phyloP scores from a whole-genome alignment of 2,797 vertebrate species.

The Limosa lapponica region DNA sequence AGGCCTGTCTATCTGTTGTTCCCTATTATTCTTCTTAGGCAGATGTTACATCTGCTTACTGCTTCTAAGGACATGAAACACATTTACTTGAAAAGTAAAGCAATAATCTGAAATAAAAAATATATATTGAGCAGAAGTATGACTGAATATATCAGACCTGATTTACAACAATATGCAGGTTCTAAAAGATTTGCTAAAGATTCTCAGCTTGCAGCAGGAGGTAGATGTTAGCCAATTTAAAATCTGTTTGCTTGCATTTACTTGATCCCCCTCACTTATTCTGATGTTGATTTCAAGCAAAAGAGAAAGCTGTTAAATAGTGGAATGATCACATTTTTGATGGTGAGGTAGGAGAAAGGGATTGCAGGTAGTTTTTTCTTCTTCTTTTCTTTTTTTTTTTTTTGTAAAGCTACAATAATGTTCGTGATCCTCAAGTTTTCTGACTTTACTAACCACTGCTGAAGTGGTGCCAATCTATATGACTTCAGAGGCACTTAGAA shows the following conservation, averaged over 20 bases:
- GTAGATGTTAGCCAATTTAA: not conserved
- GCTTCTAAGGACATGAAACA: not conserved
- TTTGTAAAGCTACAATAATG: not conserved
- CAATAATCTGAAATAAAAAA: not conserved
- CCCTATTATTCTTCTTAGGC: not conserved
- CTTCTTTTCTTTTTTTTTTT: not conserved
- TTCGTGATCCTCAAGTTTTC: not conserved
- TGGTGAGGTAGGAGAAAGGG: not conserved
- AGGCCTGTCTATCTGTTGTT: not conserved
- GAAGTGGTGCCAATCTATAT: not conserved
- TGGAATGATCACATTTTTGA: not conserved
- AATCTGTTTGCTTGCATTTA: not conserved
- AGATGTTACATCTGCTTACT: not conserved
- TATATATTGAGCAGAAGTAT: not conserved
- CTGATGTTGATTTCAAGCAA: not conserved
- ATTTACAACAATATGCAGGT: not conserved
- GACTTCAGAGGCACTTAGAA: not conserved
- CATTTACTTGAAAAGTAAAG: not conserved
- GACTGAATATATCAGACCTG: not conserved
- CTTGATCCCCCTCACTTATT: not conserved
- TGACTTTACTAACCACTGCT: not conserved
- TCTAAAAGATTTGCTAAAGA: not conserved
- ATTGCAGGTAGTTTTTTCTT: not conserved
- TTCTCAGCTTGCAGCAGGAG: not conserved
- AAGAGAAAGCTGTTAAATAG: not conserved